Evolutionary conservation across 2,888 invertebrate species (phyloP).

Genomic region (Stenichneumon culpator): DNA sequence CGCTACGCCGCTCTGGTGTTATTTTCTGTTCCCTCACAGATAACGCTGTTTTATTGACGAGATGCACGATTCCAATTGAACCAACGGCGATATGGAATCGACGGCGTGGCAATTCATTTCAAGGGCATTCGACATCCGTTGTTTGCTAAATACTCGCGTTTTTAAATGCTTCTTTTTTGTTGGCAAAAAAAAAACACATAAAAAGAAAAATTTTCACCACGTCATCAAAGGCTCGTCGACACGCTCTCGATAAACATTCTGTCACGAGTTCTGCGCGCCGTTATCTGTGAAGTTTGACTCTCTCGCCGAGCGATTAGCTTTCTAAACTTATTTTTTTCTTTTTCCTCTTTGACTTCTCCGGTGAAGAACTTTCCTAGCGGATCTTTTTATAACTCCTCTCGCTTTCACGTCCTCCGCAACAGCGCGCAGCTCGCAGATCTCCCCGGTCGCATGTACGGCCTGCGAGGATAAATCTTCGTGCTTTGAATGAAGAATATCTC

Average conservation of each 20-base stretch:
- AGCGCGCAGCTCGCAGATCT: not conserved
- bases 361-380: constrained; percentile 2
- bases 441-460: not conserved
- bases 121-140: not conserved
- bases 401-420: not conserved
- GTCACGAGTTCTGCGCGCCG: constrained; percentile 22
- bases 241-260: constrained; percentile 22
- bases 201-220: not conserved
- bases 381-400: constrained; percentile 25
- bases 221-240: not conserved
- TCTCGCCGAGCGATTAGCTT: not conserved
- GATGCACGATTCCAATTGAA: constrained; percentile 5
- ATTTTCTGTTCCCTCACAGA: constrained; percentile 15
- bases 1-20: not conserved
- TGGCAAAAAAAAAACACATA: not conserved
- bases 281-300: not conserved
- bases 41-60: constrained; percentile 26
- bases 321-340: not conserved
- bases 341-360: not conserved
- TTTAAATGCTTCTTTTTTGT: not conserved
- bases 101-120: not conserved
- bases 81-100: not conserved
- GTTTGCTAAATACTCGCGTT: not conserved
- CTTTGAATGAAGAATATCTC: constrained; percentile 14
- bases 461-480: constrained; percentile 2